Conservation (phyloP, 2,888 invertebrate genomes). For the Chrysomela aeneicollis region DNA sequence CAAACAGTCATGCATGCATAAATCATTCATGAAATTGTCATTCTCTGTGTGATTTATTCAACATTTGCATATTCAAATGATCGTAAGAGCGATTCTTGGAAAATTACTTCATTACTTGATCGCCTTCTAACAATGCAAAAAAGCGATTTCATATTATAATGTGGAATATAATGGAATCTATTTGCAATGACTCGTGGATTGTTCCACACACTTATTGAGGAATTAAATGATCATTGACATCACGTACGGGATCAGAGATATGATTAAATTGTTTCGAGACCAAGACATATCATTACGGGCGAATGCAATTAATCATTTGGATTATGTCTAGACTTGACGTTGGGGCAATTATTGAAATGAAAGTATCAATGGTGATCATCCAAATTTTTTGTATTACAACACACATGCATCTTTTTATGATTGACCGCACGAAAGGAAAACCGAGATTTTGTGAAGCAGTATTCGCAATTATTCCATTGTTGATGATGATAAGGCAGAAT, state of each 20-base stretch:
- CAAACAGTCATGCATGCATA: constrained; percentile 15
- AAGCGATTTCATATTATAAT: neutral
- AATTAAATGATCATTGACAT: constrained; percentile 5
- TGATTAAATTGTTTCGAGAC: neutral
- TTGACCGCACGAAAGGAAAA: no score
- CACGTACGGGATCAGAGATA: neutral
- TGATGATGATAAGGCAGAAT: no score
- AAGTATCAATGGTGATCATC: neutral
- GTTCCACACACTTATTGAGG: neutral
- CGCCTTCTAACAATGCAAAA: constrained; percentile 4
- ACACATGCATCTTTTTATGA: no score
- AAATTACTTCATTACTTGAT: constrained; percentile 14
- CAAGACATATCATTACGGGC: neutral
- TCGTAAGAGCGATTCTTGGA: constrained; percentile 21
- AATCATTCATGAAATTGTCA: constrained; percentile 16
- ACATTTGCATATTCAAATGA: constrained; percentile 28
- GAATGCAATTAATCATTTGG: neutral
- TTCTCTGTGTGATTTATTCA: constrained; percentile 21
- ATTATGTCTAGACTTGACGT: neutral
- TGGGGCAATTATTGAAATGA: neutral
- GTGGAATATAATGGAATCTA: neutral
- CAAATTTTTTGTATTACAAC: no score
- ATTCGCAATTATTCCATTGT: no score
- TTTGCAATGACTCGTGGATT: neutral
- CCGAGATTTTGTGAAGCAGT: no score